phyloP scores from a whole-genome alignment of 2,113 vertebrate species.

The Pygathrix nemaeus region DNA sequence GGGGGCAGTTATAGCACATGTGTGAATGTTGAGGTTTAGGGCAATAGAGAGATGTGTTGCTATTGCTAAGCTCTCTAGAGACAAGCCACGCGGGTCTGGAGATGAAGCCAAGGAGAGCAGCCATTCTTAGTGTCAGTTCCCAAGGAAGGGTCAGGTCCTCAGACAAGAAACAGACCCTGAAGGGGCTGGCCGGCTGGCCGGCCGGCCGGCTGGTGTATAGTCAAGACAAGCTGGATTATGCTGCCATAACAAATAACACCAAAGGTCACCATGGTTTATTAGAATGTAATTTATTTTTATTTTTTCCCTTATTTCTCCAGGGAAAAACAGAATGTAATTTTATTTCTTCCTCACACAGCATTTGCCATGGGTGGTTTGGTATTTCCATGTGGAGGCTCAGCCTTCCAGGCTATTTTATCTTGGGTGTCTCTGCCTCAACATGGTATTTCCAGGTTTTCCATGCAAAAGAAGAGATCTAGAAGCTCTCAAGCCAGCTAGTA shows the following conservation, averaged over 20 bases:
- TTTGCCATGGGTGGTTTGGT: background rate
- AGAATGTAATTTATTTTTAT: background rate
- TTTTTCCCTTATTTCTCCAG: too few relatives aligned
- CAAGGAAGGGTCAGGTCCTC: background rate
- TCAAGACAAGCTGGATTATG: background rate
- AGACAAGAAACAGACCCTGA: background rate
- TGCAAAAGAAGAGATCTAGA: background rate
- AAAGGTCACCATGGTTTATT: background rate
- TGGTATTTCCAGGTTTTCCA: background rate
- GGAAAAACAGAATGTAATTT: background rate
- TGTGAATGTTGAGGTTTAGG: background rate
- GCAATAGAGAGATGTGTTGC: background rate
- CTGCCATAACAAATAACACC: background rate
- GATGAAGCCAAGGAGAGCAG: background rate
- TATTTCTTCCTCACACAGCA: background rate
- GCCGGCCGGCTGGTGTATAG: background rate
- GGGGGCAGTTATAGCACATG: background rate
- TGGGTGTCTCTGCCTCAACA: background rate
- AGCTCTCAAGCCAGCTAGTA: background rate
- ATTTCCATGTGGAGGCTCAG: background rate
- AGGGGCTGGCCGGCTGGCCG: background rate
- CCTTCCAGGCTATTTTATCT: background rate
- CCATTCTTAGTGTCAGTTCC: background rate
- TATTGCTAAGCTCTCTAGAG: background rate
- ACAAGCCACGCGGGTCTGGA: background rate